These are phyloP conservation scores for Amphilophus citrinellus DNA, from an alignment of 2,113 vertebrate species.

Conservation along the genomic window DNA sequence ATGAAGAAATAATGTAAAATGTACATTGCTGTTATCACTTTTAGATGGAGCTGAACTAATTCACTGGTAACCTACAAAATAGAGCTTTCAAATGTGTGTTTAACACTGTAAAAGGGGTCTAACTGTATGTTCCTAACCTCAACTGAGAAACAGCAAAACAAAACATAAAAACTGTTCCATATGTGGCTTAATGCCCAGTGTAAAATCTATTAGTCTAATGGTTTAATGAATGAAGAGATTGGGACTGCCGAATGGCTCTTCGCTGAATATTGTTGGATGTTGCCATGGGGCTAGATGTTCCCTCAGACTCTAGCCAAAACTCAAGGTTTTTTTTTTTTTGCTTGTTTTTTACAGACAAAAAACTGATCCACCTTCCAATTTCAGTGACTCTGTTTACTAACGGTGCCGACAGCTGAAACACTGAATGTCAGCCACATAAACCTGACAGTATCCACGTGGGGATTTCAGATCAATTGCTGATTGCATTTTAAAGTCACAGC, in stretches of 20 bases:
- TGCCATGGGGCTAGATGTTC: neutral
- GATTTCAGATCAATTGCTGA: neutral
- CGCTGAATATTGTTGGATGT: neutral
- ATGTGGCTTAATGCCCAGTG: neutral
- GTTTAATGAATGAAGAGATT: neutral
- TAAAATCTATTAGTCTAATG: neutral
- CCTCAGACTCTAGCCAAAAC: too few species aligned
- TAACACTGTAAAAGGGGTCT: neutral
- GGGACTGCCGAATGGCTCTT: neutral
- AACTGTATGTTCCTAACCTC: neutral
- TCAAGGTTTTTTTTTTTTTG: neutral
- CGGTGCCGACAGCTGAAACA: neutral
- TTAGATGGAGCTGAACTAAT: neutral
- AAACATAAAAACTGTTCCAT: neutral
- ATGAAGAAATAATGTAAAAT: neutral
- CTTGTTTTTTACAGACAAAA: neutral
- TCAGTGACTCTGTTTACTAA: neutral
- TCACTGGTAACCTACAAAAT: neutral
- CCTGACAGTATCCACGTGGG: neutral
- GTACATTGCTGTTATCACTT: too few species aligned
- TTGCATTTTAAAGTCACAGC: neutral
- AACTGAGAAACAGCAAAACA: neutral
- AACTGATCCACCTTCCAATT: neutral
- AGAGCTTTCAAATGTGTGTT: too few species aligned
- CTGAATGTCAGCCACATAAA: neutral